Percentiles rank a stretch among this genome's conserved stretches.
Evolutionary conservation across 1,140 invertebrate species (phyloP).

Genomic region (Fopius arisanus): DNA sequence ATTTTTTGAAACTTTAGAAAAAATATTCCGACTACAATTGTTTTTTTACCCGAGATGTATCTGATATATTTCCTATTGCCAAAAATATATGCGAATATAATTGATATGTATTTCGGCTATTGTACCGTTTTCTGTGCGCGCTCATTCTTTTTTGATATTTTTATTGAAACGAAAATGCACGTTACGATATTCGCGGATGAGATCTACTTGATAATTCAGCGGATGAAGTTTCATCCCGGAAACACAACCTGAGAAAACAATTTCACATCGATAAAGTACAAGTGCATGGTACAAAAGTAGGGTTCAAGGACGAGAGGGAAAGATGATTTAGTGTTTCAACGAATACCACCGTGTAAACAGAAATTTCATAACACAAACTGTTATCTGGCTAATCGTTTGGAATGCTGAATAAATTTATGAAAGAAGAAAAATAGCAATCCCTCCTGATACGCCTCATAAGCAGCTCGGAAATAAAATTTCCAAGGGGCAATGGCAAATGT

Average conservation of each 20-base stretch:
- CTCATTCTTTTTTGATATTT: too few relatives aligned
- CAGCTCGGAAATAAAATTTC: background rate
- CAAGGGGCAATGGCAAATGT: background rate
- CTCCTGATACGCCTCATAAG: background rate
- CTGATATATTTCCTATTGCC: too few relatives aligned
- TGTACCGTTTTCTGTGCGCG: too few relatives aligned
- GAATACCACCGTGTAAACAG: background rate
- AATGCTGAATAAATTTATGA: background rate
- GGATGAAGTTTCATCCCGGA: too few relatives aligned
- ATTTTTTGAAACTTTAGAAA: too few relatives aligned
- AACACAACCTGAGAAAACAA: background rate
- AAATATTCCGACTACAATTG: too few relatives aligned
- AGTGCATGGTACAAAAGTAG: background rate
- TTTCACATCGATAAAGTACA: background rate
- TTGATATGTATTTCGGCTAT: too few relatives aligned
- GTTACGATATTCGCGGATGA: too few relatives aligned
- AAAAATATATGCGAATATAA: too few relatives aligned
- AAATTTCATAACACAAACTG: background rate
- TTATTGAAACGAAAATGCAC: too few relatives aligned
- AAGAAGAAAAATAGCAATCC: background rate
- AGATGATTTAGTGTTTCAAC: background rate
- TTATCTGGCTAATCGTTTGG: background rate
- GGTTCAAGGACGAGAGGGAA: background rate
- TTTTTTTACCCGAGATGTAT: too few relatives aligned
- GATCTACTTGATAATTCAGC: too few relatives aligned